Base-by-base conservation (phyloP, 2,113 vertebrate species). In the Pterocles gutturalis region DNA sequence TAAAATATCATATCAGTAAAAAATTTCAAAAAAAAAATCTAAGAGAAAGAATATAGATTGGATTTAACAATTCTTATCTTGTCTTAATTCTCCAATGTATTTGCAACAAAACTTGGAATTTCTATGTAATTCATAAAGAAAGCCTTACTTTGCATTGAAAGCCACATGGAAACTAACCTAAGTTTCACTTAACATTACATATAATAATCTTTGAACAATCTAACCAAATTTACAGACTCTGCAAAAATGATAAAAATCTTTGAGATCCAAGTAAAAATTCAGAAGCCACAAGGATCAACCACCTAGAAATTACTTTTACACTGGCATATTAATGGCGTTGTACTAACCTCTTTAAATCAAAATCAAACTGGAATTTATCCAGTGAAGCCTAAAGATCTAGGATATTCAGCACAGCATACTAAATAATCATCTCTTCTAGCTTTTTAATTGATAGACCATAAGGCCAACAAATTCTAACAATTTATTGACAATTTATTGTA, bases 391-490 rank as follows among this genome's bases (percentile, higher is more conserved):
- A 55, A 86, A 69, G 48, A 43, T 72, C 22, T 61, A 48, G 4
- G 9, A 36, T 80, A 80, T 80, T 94, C 62, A 86, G 54, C 82
- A 88, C 43, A 76, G 34, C 17, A 58, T 85, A 60, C 26, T 71
- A 72, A 90, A 90, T 51, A 85, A 90, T 2, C 33, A 72, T 33
- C 16, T 71, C 16, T 43, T 83, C 29, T 60, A 43, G 13, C 3
- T 60, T 86, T 93, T 92, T 86, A 88, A 89, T 94, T 85, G 90
- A 33, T 21, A 33, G 28, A 66, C 3, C 54, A 45, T 75, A 86
- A 92, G 95, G 34, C 38, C 33, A 66, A 80, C 77, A 90, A 94
- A 95, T 62, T 36, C 33, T 88, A 72, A 83, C 48, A 71, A 54
- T 58, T 46, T 87, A 87, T 89, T 86, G 89, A 83, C 38, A 66